Percentiles rank a stretch among this genome's conserved stretches.
phyloP scores from a whole-genome alignment of 2,113 vertebrate genomes.

The Perca fluviatilis region DNA sequence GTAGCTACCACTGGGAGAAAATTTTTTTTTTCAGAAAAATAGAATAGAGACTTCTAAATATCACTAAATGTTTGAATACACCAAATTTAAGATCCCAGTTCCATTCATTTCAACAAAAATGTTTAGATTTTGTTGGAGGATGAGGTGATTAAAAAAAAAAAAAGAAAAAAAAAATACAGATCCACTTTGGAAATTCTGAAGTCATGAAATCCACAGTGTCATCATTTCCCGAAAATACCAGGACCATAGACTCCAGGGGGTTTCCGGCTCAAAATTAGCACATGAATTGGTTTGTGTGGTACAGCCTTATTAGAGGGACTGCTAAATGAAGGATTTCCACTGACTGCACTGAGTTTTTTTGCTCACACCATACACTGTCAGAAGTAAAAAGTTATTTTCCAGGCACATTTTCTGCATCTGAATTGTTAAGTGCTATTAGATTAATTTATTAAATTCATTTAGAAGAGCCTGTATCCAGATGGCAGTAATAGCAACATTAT shows the following conservation, averaged over 20 bases:
- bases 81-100: neutral
- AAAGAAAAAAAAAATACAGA: constrained; percentile 3
- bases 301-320: constrained; percentile 50
- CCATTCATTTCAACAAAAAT: neutral
- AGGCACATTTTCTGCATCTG: neutral
- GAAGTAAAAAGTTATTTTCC: neutral
- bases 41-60: neutral
- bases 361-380: neutral
- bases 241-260: constrained; percentile 53
- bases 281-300: constrained; percentile 69
- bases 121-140: neutral
- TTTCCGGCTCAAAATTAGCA: constrained; percentile 74
- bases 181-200: constrained; percentile 4
- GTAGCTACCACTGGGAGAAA: neutral
- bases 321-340: constrained; percentile 49
- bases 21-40: neutral
- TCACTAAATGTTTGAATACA: neutral
- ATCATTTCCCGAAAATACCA: constrained; percentile 59
- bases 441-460: neutral
- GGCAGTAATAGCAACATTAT: constrained; percentile 4
- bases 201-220: constrained; percentile 52
- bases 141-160: neutral
- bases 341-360: constrained; percentile 6
- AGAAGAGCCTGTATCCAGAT: constrained; percentile 1
- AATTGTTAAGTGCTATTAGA: neutral